These are phyloP conservation scores for Pituophis catenifer DNA, from an alignment of 2,113 vertebrate genomes.

Conservation along the genomic window DNA sequence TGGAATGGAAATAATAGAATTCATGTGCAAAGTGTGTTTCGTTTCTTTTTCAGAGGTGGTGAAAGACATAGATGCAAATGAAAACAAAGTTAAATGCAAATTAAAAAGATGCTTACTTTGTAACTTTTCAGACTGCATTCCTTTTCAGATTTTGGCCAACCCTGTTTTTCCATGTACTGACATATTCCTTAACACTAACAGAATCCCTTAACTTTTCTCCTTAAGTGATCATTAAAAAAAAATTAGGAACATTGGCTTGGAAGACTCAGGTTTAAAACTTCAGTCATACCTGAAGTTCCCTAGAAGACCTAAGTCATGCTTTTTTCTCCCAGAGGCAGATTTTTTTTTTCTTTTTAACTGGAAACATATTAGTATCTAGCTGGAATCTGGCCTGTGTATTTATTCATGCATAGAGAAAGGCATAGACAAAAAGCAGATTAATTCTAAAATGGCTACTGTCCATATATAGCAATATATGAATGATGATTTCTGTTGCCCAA, in stretches of 20 bases:
- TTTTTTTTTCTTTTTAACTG: neutral
- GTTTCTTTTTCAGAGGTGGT: neutral
- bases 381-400: neutral
- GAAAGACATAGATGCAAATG: neutral
- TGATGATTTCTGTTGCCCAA: neutral
- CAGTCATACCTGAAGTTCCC: neutral
- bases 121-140: neutral
- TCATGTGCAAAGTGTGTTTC: neutral
- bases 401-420: neutral
- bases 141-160: neutral
- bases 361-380: neutral
- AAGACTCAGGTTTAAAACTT: neutral
- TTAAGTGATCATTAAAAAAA: neutral
- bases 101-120: neutral
- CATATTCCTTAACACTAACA: neutral
- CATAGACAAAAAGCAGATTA: neutral
- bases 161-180: neutral
- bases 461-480: no score
- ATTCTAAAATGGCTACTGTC: neutral
- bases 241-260: neutral
- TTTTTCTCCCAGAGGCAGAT: neutral
- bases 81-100: neutral
- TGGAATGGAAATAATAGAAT: neutral
- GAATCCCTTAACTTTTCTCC: neutral
- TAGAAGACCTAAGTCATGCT: neutral